Base-by-base conservation (phyloP, 2,888 invertebrate genomes). In the Cheilosia vernalis region DNA sequence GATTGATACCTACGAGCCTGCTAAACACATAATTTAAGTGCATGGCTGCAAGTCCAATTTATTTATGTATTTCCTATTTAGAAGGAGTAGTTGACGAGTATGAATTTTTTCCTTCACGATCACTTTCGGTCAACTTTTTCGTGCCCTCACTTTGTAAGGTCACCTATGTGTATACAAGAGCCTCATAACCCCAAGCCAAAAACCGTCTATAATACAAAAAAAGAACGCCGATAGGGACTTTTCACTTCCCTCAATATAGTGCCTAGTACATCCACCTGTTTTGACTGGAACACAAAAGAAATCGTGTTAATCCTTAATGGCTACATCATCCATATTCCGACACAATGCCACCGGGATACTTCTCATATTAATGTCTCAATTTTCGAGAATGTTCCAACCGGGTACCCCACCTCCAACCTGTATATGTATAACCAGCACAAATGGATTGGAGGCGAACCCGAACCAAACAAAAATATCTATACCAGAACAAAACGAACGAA, bases 391-490 rank as follows among this genome's bases (percentile, higher is more conserved):
- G 76, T 72, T 76, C 80, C 72, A 80, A 44, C 85, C 61, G 55
- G 27, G 24, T 44, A 10, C 67, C 42, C 79, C 74, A 74, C 79
- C 69, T 58, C 76, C 19, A 64, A 60, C 40, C 73, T 27, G 66
- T 37, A 30, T 30, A 30, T 27, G 6, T 73, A 74, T 58, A 61
- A 76, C 70, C 56, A 47, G 70, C 37, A 4, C 27, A 73, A 78
- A 83, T 83, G 83, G 67, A 83, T 83, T 78, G 66, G 60, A 61
- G 83, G 72, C 77, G 77, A 72, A 55, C 60, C 66, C 66, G 66
- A 87, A 88, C 88, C 89, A 88, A 89, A 89, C 63, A 69, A 58
- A 60, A 81, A 78, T 64, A 53, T 55, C 47, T 13, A 30, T 30
- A 33, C 47, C 60, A 81, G 74, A 88, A 56, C 24, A 70, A 81